Evolutionary conservation across 1,140 invertebrate species (phyloP), one percentile per base, ranked within the genome.

Genomic region (Drosophila mojavensis): DNA sequence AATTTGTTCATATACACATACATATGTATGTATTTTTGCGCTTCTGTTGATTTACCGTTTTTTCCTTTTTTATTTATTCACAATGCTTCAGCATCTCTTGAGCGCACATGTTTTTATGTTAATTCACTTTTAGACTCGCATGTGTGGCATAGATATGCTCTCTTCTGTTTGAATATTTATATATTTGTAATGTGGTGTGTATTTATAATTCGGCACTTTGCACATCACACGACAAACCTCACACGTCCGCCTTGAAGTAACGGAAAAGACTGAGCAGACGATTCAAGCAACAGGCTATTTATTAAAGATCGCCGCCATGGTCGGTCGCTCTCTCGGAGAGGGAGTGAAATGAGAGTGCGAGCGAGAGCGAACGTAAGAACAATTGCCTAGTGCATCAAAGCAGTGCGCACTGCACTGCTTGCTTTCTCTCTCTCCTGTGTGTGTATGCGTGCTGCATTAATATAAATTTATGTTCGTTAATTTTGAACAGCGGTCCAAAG

Each of bases 381-480:
- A 48, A 20, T 48, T 13, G 30, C 28, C 47, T 30, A 24, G 2
- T 51, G 9, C n/a, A 15, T 36, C 43, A 41, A 70, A 65, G 68
- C 68, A 71, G 39, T 69, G 68, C 17, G 0, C 1, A 9, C 2
- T 47, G 60, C 13, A 58, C 45, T 68, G 77, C 45, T 56, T 75
- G 50, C 43, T 39, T 2, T 4, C 11, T 24, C 4, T 4, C 11
- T 26, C 15, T 43, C 76, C n/a, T 17, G 13, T 45, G n/a, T 17
- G 43, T 45, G 43, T 79, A 45, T 45, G n/a, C 5, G 43, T 45
- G 43, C 72, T 45, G 43, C 72, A 76, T 79, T 79, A 82, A 82
- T 86, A 82, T 59, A 72, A 86, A 76, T 82, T 88, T 79, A 88
- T 88, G 82, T 79, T 64, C 83, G 82, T 86, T 86, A 88, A 76